A percentile compares a stretch with the other conserved stretches of the same genome.
phyloP scores from a whole-genome alignment of 1,140 invertebrate genomes.

The Drepana arcuata region DNA sequence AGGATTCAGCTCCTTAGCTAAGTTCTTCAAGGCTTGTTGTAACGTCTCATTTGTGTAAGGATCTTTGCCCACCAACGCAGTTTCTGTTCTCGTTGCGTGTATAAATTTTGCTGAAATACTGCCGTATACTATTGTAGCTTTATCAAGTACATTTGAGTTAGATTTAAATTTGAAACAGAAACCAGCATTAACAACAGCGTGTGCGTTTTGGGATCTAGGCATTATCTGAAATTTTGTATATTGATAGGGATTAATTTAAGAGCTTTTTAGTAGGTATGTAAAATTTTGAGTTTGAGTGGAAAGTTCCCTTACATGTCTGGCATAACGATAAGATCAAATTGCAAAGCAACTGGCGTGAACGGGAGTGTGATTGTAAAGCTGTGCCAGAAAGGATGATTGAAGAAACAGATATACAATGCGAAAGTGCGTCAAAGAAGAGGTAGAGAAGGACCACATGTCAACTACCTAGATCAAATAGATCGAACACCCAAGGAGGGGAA shows the following conservation, averaged over 20 bases:
- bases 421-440: too few species aligned
- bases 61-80: slow-evolving; percentile 69
- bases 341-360: too few species aligned
- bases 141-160: slow-evolving; percentile 28
- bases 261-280: background rate
- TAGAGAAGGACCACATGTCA: too few species aligned
- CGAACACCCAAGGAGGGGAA: too few species aligned
- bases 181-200: slow-evolving; percentile 80
- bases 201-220: slow-evolving; percentile 78
- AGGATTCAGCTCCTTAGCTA: slow-evolving; percentile 76
- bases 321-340: too few species aligned
- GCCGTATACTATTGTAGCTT: slow-evolving; percentile 73
- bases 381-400: too few species aligned
- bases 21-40: slow-evolving; percentile 68
- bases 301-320: too few species aligned
- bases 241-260: background rate
- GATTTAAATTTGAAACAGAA: slow-evolving; percentile 76
- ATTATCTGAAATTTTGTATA: slow-evolving; percentile 69
- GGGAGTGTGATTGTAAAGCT: too few species aligned
- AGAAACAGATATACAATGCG: too few species aligned
- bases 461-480: too few species aligned
- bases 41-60: slow-evolving; percentile 61
- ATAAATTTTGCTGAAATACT: slow-evolving; percentile 78
- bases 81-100: slow-evolving; percentile 79
- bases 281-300: background rate